These are phyloP conservation scores for Picathartes gymnocephalus DNA, from an alignment of 2,113 vertebrate species.

Conservation along the genomic window DNA sequence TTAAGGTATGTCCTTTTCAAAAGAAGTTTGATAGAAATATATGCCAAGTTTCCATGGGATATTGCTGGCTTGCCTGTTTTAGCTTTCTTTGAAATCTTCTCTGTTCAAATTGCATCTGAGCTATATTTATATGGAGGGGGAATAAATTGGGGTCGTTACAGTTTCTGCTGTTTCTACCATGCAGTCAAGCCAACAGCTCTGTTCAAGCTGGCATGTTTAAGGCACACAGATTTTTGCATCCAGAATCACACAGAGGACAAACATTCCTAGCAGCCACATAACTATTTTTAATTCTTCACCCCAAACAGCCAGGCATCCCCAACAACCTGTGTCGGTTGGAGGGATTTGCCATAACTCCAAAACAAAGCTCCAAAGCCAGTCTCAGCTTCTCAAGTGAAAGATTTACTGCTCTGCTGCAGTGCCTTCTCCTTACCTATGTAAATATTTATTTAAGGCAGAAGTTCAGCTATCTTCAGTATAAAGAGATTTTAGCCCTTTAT, in stretches of 20 bases:
- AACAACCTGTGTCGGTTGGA: background rate
- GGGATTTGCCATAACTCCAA: background rate
- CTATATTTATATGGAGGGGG: background rate
- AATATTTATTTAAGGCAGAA: constrained; percentile 41
- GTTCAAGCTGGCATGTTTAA: background rate
- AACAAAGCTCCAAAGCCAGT: background rate
- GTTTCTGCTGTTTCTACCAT: background rate
- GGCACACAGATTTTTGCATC: background rate
- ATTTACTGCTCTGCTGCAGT: background rate
- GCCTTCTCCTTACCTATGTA: constrained; percentile 12
- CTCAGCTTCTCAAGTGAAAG: background rate
- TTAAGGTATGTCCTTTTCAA: background rate
- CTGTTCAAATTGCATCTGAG: background rate
- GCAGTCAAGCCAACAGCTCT: background rate
- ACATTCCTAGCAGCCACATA: background rate
- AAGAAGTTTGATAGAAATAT: background rate
- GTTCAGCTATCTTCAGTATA: constrained; percentile 6
- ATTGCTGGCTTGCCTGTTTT: background rate
- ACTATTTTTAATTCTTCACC: background rate
- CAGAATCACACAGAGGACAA: background rate
- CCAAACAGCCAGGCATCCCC: background rate
- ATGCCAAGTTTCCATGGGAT: constrained; percentile 15
- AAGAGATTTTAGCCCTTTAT: background rate
- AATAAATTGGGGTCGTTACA: background rate
- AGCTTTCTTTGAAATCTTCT: constrained; percentile 14